A percentile compares a stretch with the other conserved stretches of the same genome.
phyloP scores from a whole-genome alignment of 2,797 vertebrate genomes.

The Hoplostethus atlanticus region DNA sequence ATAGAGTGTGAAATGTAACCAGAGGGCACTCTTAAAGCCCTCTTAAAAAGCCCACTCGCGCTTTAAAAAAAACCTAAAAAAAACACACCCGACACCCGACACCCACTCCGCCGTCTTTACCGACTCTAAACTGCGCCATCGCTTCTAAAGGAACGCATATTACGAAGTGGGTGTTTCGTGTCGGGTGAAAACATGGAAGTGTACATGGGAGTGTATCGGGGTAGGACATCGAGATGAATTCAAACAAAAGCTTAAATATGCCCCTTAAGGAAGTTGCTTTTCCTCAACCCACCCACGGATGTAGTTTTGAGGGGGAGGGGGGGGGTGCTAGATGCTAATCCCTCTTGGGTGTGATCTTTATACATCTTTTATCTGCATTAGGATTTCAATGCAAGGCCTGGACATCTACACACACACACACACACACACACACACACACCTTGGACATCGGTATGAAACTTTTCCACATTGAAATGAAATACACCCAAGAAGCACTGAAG shows the following conservation, averaged over 20 bases:
- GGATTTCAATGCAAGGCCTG: not conserved
- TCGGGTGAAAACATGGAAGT: conserved; percentile 6
- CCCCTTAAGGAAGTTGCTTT: not conserved
- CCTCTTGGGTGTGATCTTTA: conserved; percentile 4
- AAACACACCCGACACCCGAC: conserved; percentile 34
- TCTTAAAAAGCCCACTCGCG: conserved; percentile 52
- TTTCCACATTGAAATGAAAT: not conserved
- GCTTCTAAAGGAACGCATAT: conserved; percentile 50
- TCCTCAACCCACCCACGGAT: not conserved
- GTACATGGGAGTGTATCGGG: conserved; percentile 7
- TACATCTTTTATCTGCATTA: not conserved
- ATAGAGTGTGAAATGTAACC: conserved; percentile 69
- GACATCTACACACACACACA: not conserved
- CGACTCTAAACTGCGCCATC: conserved; percentile 37
- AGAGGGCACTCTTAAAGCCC: conserved; percentile 44
- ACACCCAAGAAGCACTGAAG: not conserved
- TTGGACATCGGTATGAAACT: not conserved
- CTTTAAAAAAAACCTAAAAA: conserved; percentile 32
- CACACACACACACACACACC: not conserved
- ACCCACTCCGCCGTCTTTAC: conserved; percentile 33
- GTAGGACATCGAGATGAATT: conserved; percentile 15
- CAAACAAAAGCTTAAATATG: conserved; percentile 28
- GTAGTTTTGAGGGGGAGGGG: not conserved
- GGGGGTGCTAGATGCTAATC: conserved; percentile 39
- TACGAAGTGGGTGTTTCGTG: conserved; percentile 8